Conservation (phyloP, 2,113 vertebrate species). For the Coregonus clupeaformis region DNA sequence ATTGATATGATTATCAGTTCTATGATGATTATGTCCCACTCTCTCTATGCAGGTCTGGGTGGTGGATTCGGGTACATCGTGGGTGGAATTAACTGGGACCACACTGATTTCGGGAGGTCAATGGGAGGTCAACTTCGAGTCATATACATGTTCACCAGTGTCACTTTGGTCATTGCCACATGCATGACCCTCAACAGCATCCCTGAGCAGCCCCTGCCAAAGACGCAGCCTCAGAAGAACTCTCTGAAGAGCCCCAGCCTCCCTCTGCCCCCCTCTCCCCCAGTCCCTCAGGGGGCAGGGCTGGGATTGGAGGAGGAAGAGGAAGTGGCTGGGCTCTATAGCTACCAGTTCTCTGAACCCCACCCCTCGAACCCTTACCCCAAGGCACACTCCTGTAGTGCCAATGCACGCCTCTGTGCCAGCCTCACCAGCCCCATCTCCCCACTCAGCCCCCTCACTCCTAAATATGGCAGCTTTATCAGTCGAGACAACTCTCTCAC, state of each 20-base stretch:
- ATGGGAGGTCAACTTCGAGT: constrained; percentile 94
- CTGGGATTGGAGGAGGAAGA: constrained; percentile 60
- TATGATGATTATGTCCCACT: background rate
- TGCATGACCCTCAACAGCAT: constrained; percentile 91
- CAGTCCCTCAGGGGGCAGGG: constrained; percentile 60
- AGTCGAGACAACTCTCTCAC: constrained; percentile 91
- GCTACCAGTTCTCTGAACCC: constrained; percentile 62
- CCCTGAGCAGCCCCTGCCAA: constrained; percentile 83
- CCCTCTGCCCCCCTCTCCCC: constrained; percentile 89
- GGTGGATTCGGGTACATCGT: constrained; percentile 96
- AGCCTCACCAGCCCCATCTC: constrained; percentile 90
- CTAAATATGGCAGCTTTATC: constrained; percentile 93
- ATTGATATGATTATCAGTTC: background rate
- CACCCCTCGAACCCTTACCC: constrained; percentile 53
- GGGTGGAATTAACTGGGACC: constrained; percentile 96
- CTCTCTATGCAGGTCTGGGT: constrained; percentile 82
- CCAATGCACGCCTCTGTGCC: constrained; percentile 71
- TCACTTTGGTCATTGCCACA: constrained; percentile 83
- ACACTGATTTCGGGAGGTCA: constrained; percentile 85
- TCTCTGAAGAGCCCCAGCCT: constrained; percentile 93
- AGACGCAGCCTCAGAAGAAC: constrained; percentile 68
- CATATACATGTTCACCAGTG: constrained; percentile 91
- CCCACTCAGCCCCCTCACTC: constrained; percentile 90
- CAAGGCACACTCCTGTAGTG: constrained; percentile 70
- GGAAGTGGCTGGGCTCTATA: constrained; percentile 62